phyloP scores from a whole-genome alignment of 23 tunicate species.

The Halocynthia roretzi region DNA sequence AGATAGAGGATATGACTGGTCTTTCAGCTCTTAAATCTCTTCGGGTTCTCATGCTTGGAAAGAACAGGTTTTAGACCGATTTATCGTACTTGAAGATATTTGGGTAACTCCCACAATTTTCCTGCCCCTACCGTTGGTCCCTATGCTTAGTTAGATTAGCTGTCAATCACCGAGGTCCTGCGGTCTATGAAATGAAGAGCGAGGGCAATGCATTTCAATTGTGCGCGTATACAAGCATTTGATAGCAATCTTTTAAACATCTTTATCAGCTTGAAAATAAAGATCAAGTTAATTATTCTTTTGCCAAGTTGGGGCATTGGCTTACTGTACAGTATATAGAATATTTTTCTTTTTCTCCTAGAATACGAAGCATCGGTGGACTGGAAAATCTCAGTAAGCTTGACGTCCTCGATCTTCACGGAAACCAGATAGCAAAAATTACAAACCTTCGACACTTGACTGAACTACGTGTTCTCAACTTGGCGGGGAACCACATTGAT shows the following conservation, averaged over 20 bases:
- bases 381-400: conserved; percentile 73
- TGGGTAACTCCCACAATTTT: too few relatives aligned
- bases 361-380: conserved; percentile 54
- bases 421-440: conserved; percentile 62
- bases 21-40: conserved; percentile 78
- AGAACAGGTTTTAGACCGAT: conserved; percentile 87
- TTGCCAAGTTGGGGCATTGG: neutral
- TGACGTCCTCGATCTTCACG: conserved; percentile 95
- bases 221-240: neutral
- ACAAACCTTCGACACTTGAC: conserved; percentile 68
- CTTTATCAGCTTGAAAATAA: too few relatives aligned
- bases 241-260: neutral
- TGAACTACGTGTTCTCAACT: conserved; percentile 77
- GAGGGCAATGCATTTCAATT: neutral
- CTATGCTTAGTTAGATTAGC: too few relatives aligned
- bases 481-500: conserved; percentile 95
- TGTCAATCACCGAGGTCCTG: too few relatives aligned
- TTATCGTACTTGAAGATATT: too few relatives aligned
- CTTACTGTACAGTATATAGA: too few relatives aligned
- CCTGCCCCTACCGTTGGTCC: too few relatives aligned
- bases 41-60: conserved; percentile 98
- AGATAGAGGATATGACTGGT: conserved; percentile 84
- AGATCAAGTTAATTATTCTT: neutral
- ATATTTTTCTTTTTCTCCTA: conserved; percentile 5
- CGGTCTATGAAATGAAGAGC: too few relatives aligned